Conservation (phyloP, 1,140 invertebrate species). For the Hylaeus anthracinus region DNA sequence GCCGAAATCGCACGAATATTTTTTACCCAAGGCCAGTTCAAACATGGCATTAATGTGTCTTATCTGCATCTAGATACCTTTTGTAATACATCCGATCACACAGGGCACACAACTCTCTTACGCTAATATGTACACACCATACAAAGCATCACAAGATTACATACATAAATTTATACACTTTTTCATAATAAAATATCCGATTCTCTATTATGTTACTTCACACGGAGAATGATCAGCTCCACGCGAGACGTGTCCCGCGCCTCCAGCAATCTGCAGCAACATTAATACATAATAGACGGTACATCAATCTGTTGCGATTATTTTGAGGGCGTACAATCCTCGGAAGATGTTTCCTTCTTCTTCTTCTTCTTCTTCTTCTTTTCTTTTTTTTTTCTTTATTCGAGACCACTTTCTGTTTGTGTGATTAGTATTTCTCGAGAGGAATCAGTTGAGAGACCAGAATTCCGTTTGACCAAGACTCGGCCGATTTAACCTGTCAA, state of each 20-base stretch:
- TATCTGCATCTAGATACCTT: slow-evolving; percentile 49
- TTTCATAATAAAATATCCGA: slow-evolving; percentile 77
- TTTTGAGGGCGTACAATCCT: slow-evolving; percentile 29
- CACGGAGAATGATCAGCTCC: slow-evolving; percentile 63
- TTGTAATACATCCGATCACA: slow-evolving; percentile 43
- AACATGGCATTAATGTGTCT: slow-evolving; percentile 38
- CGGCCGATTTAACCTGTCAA: slow-evolving; percentile 24
- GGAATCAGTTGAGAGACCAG: not conserved
- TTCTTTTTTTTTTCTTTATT: not conserved
- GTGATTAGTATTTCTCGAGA: slow-evolving; percentile 33
- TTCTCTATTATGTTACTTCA: slow-evolving; percentile 72
- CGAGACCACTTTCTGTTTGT: slow-evolving; percentile 45
- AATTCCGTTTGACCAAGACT: slow-evolving; percentile 37
- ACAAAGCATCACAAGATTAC: slow-evolving; percentile 66
- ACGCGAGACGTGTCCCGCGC: slow-evolving; percentile 62
- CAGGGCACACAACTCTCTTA: slow-evolving; percentile 56
- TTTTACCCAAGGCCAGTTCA: slow-evolving; percentile 21
- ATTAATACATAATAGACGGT: slow-evolving; percentile 69
- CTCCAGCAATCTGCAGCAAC: slow-evolving; percentile 62
- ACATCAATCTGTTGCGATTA: slow-evolving; percentile 64
- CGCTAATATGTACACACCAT: slow-evolving; percentile 62
- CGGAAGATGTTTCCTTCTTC: not conserved
- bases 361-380: not conserved
- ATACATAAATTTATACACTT: slow-evolving; percentile 66
- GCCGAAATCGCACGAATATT: slow-evolving; percentile 37